Evolutionary conservation across 2,888 invertebrate species (phyloP), one percentile per base, ranked within the genome.

Genomic region (Hipparchia sbordonii): DNA sequence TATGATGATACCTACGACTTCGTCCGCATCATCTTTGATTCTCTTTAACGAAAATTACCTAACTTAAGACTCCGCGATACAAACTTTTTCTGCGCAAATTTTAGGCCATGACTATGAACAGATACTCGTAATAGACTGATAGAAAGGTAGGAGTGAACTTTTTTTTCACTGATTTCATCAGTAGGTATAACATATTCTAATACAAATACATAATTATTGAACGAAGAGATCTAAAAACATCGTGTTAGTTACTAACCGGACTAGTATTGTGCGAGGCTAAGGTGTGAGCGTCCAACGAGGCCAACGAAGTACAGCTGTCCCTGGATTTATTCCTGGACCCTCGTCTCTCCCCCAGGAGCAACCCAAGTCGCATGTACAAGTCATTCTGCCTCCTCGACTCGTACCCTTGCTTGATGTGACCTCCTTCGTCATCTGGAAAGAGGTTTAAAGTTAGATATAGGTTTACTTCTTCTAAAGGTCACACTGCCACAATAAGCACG

Each of bases 201-300:
- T 23, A 23, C 23, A 23, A 23, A 23, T 23, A 23, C 0, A 23
- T 23, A 23, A 23, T 23, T 23, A 23, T 23, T 23, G 23, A 23
- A 0, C 39, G 2, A 1, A 39, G 39, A 39, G 39, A 39, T 39
- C 3, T 39, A 0, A 39, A 1, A 39, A 39, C 39, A 39, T 39
- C 3, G 39, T 39, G 12, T 60, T 57, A 54, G 5, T 56, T 45
- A 13, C 89, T 84, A 81, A 94, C 96, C 70, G 98, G 98, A 85
- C 98, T 98, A 56, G 97, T 97, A 82, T 97, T 97, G 72, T 96
- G 96, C 46, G 97, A 97, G 67, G 96, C 95, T 69, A 97, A 93
- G 0, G 96, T 96, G 77, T 96, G 95, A 0, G 95, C 94, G 74
- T 95, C 95, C 74, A 95, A 92, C 62, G 95, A 95, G 12, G 95